Evolutionary conservation across 2,888 invertebrate species (phyloP), one percentile per base, ranked within the genome.

Genomic region (Eucriotettix oculatus): DNA sequence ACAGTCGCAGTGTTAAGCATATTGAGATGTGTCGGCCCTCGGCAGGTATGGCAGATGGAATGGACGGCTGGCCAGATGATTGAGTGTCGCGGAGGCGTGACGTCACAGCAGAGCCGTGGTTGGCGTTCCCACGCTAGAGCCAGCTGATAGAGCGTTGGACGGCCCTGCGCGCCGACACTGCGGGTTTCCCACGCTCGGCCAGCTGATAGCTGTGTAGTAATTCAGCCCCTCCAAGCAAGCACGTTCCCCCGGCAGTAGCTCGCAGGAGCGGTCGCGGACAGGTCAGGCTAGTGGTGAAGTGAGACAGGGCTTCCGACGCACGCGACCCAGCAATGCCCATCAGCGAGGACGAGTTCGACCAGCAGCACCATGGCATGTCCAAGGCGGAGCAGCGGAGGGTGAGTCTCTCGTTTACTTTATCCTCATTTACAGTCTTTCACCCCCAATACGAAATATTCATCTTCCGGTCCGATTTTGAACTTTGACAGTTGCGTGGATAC

Each of bases 341-440:
- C 67, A 82, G 81, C 73, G 83, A 82, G 65, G 82, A 82, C 70
- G 82, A 75, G 67, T 71, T 77, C 66, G 81, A 82, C 62, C 76
- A 78, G 17, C 55, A 29, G 55, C 40, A 42, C 40, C 55, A 55
- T 42, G 55, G 1, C 14, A 29, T 55, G 55, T 55, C 55, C 55
- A 55, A 55, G 42, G 55, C 55, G 55, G 55, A 55, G 41, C 55
- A 55, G 14, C 11, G 55, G 11, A 29, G 55, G 29, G 55, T 55
- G 55, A 55, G 55, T 40, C 48, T 7, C 48, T 12, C 48, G 9
- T 9, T n/a, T 12, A 9, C 48, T 9, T 14, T n/a, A 48, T 29
- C 29, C 29, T 29, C 7, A 2, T 29, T 29, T 29, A 29, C 29
- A 29, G 29, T 29, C 7, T 29, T 29, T n/a, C 7, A 29, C 7